These are phyloP conservation scores for Pygocentrus nattereri DNA, from an alignment of 2,797 vertebrate genomes.

Conservation along the genomic window DNA sequence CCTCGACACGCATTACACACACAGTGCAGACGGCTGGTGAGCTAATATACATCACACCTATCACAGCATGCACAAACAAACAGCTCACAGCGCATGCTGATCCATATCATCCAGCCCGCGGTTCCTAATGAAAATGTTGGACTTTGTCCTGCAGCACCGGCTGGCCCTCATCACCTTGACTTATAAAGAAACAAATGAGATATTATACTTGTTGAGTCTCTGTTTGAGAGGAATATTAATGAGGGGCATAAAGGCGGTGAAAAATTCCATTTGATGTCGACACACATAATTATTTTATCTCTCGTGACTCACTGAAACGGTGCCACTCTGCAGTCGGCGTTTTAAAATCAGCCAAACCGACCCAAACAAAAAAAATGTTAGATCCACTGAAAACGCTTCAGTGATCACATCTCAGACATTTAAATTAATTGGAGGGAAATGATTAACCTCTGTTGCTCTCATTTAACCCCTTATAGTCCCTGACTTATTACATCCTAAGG, in stretches of 20 bases:
- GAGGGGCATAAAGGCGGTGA: not conserved
- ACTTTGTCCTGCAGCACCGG: not conserved
- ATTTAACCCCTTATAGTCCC: not conserved
- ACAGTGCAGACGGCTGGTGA: not conserved
- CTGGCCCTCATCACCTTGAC: not conserved
- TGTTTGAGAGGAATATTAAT: constrained; percentile 6
- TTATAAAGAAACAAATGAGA: not conserved
- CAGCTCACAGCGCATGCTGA: constrained; percentile 8
- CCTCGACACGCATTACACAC: not conserved
- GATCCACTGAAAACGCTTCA: not conserved
- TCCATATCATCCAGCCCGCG: not conserved
- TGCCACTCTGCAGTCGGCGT: not conserved
- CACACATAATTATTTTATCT: constrained; percentile 14
- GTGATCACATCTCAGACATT: not conserved
- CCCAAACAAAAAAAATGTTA: not conserved
- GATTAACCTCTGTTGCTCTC: not conserved
- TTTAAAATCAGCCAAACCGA: not conserved
- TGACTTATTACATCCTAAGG: not conserved
- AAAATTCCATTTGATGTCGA: not conserved
- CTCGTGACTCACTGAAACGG: not conserved
- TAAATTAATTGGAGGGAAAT: not conserved
- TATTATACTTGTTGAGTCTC: not conserved
- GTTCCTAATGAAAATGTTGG: not conserved
- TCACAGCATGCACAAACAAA: not conserved
- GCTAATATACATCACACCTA: not conserved